Conservation (phyloP, 2,113 vertebrate genomes). For the Panurus biarmicus region DNA sequence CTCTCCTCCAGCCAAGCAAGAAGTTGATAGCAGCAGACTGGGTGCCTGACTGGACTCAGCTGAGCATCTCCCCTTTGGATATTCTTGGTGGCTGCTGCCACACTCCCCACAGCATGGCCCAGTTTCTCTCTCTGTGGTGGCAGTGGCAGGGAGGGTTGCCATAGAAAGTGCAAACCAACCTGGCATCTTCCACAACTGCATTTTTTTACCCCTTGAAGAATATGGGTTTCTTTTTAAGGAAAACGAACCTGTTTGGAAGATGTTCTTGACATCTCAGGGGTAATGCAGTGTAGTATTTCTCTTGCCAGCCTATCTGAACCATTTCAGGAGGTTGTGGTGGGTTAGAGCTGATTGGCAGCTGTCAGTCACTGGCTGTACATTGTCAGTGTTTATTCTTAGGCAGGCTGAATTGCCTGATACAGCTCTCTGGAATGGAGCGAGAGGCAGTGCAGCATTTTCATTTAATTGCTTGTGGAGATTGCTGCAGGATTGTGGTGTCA, state of each 20-base stretch:
- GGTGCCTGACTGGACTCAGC: background rate
- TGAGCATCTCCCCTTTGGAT: background rate
- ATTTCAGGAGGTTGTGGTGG: background rate
- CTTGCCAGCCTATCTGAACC: background rate
- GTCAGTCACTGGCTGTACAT: background rate
- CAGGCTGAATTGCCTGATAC: background rate
- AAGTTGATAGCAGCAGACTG: background rate
- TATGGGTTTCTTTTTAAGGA: background rate
- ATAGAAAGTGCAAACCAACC: background rate
- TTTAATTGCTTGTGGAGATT: constrained; percentile 45
- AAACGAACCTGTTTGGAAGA: background rate
- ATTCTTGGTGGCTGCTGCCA: background rate
- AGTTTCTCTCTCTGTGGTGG: background rate
- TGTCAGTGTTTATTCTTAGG: background rate
- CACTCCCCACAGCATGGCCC: background rate
- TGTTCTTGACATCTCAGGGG: background rate
- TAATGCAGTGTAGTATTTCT: background rate
- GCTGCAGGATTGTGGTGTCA: constrained; percentile 48
- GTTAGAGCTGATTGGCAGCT: constrained; percentile 2
- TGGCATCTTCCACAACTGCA: background rate
- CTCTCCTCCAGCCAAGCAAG: background rate
- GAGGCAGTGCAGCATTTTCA: constrained; percentile 6
- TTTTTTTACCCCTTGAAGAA: background rate
- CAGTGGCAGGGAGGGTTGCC: background rate
- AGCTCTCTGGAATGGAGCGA: background rate